phyloP scores from a whole-genome alignment of 1,140 invertebrate genomes.

The Halesus radiatus region DNA sequence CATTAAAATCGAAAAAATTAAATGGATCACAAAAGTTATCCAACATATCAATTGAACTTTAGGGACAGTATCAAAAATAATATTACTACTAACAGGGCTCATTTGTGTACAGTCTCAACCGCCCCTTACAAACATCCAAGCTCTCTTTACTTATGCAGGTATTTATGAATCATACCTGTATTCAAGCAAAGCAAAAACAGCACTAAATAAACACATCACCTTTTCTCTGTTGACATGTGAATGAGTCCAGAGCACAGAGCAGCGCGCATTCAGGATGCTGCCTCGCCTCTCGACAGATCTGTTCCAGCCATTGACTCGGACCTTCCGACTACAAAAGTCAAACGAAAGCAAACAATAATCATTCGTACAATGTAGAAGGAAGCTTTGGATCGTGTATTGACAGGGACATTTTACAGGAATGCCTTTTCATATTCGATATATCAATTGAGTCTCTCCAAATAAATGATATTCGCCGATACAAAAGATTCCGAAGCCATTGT shows the following conservation, averaged over 20 bases:
- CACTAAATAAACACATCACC: conserved; percentile 51
- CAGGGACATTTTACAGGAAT: conserved; percentile 41
- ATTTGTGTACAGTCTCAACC: too few species aligned
- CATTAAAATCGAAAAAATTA: too few species aligned
- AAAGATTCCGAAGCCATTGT: conserved; percentile 40
- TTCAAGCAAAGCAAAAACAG: conserved; percentile 21
- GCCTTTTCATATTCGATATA: conserved; percentile 40
- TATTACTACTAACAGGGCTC: too few species aligned
- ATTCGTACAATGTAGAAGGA: conserved; percentile 26
- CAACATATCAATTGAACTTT: too few species aligned
- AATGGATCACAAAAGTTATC: too few species aligned
- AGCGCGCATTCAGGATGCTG: neutral
- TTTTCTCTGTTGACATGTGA: conserved; percentile 47
- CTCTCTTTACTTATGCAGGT: too few species aligned
- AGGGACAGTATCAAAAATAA: too few species aligned
- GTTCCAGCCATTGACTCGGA: conserved; percentile 23
- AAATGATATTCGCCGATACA: conserved; percentile 44
- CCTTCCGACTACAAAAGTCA: conserved; percentile 47
- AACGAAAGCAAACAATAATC: conserved; percentile 34
- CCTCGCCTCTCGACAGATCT: conserved; percentile 44
- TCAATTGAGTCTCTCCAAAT: conserved; percentile 33
- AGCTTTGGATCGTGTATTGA: conserved; percentile 44
- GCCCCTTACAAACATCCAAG: too few species aligned
- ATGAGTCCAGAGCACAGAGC: conserved; percentile 7
- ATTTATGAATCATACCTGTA: neutral